Evolutionary conservation across 37 sponge, comb jelly and placozoan species (phyloP).

Genomic region (Ianthella basta): DNA sequence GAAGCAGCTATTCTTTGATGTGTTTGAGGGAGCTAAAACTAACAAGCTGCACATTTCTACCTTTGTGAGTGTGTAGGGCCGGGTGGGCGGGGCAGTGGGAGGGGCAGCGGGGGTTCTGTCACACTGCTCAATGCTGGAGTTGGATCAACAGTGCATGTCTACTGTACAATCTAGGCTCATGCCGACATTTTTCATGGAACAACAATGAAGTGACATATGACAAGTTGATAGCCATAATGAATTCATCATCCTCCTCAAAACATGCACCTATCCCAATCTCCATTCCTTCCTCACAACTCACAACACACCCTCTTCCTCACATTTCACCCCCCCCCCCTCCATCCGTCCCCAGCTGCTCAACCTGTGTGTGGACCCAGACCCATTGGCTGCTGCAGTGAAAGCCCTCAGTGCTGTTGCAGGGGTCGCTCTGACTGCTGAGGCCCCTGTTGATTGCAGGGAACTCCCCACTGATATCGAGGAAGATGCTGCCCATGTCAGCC

Average conservation of each 20-base stretch:
- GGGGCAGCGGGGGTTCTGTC: no score
- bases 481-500: no score
- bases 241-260: no score
- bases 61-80: not conserved
- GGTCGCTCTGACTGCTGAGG: not conserved
- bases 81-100: not conserved
- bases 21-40: not conserved
- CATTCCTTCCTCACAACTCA: no score
- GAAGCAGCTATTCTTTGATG: conserved; percentile 19
- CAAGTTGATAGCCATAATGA: no score
- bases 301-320: not conserved
- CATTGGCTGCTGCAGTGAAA: conserved; percentile 35
- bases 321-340: not conserved
- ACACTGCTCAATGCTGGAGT: no score
- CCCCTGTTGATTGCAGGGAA: not conserved
- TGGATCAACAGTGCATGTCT: no score
- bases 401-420: conserved; percentile 46
- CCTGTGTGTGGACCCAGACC: conserved; percentile 41
- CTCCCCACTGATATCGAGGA: no score
- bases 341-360: conserved; percentile 17
- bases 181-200: no score
- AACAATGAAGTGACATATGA: no score
- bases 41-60: not conserved
- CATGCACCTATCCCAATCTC: no score
- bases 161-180: no score